phyloP scores from a whole-genome alignment of 2,113 vertebrate species.

The Puma concolor region DNA sequence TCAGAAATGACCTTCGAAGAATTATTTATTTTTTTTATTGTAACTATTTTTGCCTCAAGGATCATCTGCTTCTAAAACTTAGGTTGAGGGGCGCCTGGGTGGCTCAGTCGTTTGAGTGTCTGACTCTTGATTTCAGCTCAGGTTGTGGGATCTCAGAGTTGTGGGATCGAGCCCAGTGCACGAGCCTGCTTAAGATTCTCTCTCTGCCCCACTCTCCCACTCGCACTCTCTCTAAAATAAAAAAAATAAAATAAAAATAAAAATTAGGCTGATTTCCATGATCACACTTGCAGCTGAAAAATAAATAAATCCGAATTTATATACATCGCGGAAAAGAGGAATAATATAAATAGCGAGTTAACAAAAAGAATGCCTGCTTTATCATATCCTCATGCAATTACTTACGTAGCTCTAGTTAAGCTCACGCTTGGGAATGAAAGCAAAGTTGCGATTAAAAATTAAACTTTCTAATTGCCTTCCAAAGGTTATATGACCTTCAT shows the following conservation, averaged over 20 bases:
- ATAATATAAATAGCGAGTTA: background rate
- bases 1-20: slow-evolving; percentile 22
- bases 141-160: too few relatives aligned
- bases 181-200: too few relatives aligned
- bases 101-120: too few relatives aligned
- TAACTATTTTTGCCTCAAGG: background rate
- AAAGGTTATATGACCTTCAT: background rate
- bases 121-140: too few relatives aligned
- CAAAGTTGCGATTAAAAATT: slow-evolving; percentile 19
- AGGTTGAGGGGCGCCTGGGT: background rate
- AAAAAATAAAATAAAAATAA: background rate
- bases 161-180: too few relatives aligned
- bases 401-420: background rate
- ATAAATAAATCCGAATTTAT: slow-evolving; percentile 24
- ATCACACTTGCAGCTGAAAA: slow-evolving; percentile 36
- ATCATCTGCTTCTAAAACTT: slow-evolving; percentile 39
- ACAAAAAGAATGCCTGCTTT: background rate
- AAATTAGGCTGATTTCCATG: slow-evolving; percentile 8
- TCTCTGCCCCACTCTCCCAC: too few relatives aligned
- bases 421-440: background rate
- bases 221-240: too few relatives aligned
- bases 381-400: background rate
- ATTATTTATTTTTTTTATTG: background rate
- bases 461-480: slow-evolving; percentile 6
- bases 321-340: background rate